phyloP scores from a whole-genome alignment of 1,140 invertebrate genomes.

The Capitella teleta region DNA sequence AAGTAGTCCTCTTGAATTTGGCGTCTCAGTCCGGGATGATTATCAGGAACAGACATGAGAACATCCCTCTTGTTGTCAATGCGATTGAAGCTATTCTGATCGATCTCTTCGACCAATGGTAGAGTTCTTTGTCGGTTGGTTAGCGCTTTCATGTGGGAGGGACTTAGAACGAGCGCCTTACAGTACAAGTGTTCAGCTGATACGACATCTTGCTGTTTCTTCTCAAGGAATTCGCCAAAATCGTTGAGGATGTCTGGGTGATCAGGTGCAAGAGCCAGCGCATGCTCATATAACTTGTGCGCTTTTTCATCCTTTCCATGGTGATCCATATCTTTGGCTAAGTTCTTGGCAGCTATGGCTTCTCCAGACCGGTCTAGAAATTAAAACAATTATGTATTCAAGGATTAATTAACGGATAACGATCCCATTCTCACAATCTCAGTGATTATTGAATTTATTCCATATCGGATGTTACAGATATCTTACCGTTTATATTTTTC shows the following conservation, averaged over 20 bases:
- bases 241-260: slow-evolving; percentile 84
- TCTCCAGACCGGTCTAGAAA: no score
- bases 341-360: slow-evolving; percentile 67
- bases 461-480: no score
- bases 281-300: slow-evolving; percentile 74
- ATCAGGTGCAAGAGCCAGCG: slow-evolving; percentile 73
- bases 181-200: slow-evolving; percentile 80
- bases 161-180: slow-evolving; percentile 67
- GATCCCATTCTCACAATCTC: no score
- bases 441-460: no score
- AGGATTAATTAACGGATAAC: no score
- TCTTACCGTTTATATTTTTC: no score
- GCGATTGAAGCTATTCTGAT: slow-evolving; percentile 61
- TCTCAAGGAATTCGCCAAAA: slow-evolving; percentile 88
- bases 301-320: slow-evolving; percentile 75
- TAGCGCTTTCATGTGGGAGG: slow-evolving; percentile 59
- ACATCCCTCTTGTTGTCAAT: slow-evolving; percentile 78
- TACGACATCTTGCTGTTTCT: slow-evolving; percentile 71
- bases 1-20: slow-evolving; percentile 91
- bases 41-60: slow-evolving; percentile 67
- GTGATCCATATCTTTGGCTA: slow-evolving; percentile 71
- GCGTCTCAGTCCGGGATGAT: slow-evolving; percentile 63
- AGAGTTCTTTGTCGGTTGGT: slow-evolving; percentile 69
- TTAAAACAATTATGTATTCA: no score
- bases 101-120: slow-evolving; percentile 79